Evolutionary conservation across 2,113 vertebrate species (phyloP).

Genomic region (Brevimyrus niger): DNA sequence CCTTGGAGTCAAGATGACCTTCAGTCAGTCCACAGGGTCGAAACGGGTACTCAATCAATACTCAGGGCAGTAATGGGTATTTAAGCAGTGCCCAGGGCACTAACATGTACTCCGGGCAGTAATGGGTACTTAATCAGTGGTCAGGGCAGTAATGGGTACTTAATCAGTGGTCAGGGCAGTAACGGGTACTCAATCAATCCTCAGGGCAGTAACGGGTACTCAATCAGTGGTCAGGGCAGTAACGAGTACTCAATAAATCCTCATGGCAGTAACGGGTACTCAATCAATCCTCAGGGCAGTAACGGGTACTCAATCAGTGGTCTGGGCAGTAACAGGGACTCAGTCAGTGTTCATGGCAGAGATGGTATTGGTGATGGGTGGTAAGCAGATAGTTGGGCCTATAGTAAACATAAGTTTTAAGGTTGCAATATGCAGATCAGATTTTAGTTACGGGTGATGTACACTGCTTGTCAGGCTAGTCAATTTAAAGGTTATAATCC

Average conservation of each 20-base stretch:
- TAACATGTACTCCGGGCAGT: too few relatives aligned
- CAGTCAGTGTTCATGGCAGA: background rate
- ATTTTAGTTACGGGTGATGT: background rate
- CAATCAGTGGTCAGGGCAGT: background rate
- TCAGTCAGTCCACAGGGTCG: background rate
- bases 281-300: background rate
- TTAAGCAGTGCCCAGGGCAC: background rate
- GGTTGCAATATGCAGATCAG: background rate
- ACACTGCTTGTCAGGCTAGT: background rate
- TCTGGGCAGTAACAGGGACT: background rate
- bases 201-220: background rate
- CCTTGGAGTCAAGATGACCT: background rate
- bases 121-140: background rate
- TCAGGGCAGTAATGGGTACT: background rate
- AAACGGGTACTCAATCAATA: background rate
- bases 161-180: background rate
- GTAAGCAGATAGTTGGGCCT: background rate
- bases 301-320: background rate
- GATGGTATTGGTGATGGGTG: background rate
- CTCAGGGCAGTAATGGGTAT: background rate
- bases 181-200: background rate
- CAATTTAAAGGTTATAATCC: background rate
- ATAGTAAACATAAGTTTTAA: background rate
- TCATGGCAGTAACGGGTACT: background rate
- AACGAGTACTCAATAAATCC: background rate